Percentiles rank a stretch among this genome's conserved stretches.
Conservation (phyloP, 2,113 vertebrate genomes). For the Amphilophus citrinellus region DNA sequence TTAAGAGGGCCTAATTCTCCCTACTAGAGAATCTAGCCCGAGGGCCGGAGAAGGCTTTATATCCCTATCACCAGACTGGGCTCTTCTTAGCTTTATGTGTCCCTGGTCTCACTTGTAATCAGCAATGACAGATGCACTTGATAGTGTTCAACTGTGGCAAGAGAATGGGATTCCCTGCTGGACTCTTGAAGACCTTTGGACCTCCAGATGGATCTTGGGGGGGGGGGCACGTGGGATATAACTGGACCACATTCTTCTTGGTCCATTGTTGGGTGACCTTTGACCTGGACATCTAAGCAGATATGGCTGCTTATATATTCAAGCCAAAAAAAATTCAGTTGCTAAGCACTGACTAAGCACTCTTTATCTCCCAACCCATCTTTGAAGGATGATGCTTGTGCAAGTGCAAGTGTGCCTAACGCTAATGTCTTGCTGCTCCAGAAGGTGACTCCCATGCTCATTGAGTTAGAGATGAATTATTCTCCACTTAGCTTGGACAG, state of each 20-base stretch:
- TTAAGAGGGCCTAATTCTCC: conserved; percentile 73
- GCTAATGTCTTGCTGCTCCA: conserved; percentile 14
- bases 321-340: background rate
- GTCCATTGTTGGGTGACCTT: conserved; percentile 29
- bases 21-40: conserved; percentile 57
- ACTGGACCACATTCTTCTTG: background rate
- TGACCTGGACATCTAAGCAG: conserved; percentile 24
- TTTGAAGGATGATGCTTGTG: background rate
- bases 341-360: conserved; percentile 1
- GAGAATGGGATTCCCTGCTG: conserved; percentile 42
- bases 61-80: conserved; percentile 48
- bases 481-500: conserved; percentile 36
- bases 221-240: background rate
- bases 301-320: background rate
- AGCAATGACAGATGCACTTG: conserved; percentile 44
- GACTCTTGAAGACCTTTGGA: conserved; percentile 41
- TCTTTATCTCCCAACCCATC: background rate
- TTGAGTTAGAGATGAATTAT: conserved; percentile 45
- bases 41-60: conserved; percentile 59
- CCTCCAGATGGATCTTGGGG: conserved; percentile 25
- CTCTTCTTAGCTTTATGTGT: conserved; percentile 48
- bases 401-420: conserved; percentile 7
- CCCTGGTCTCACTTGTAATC: conserved; percentile 17
- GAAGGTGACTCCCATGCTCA: conserved; percentile 31
- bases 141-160: conserved; percentile 49